Base-by-base conservation (phyloP, 2,888 invertebrate genomes). In the Eilema depressum region DNA sequence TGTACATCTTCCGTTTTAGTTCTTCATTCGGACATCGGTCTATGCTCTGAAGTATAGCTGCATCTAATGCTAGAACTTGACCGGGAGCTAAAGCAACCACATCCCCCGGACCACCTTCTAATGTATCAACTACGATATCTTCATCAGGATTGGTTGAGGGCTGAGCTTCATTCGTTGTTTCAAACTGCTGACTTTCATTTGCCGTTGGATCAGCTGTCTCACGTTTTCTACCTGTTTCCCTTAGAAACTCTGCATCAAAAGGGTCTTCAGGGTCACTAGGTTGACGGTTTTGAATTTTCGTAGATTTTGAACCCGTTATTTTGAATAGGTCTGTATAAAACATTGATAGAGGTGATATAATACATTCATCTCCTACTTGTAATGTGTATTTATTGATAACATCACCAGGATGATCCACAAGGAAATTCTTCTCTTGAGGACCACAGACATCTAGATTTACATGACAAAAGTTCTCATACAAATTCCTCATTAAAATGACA, bases 381-480 rank as follows among this genome's bases (percentile, higher is more conserved):
- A 98, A 94, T 0, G 98, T 98, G 84, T 97, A 98, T 83, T 97
- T 97, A 81, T 96, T 96, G 0, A 97, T 92, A 2, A 96, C 95
- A 82, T 96, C 96, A 11, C 96, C 97, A 0, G 97, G 97, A 83
- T 97, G 97, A 79, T 97, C 97, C 20, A 98, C 96, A 23, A 96
- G 91, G 83, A 98, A 98, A 0, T 96, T 96, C 88, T 98, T 98
- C 85, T 98, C 98, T 86, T 98, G 97, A 0, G 98, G 97, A 0
- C 99, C 99, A 87, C 98, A 98, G 0, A 98, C 96, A 90, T 98
- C 98, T 83, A 99, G 95, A 91, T 99, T 98, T 0, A 99, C 97
- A 87, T 99, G 99, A 84, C 99, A 99, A 86, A 97, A 97, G 68
- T 97, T 97, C 89, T 98, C 98, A 92, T 99, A 99, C 30, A 99